phyloP scores from a whole-genome alignment of 2,797 vertebrate genomes.

The Tapirus indicus region DNA sequence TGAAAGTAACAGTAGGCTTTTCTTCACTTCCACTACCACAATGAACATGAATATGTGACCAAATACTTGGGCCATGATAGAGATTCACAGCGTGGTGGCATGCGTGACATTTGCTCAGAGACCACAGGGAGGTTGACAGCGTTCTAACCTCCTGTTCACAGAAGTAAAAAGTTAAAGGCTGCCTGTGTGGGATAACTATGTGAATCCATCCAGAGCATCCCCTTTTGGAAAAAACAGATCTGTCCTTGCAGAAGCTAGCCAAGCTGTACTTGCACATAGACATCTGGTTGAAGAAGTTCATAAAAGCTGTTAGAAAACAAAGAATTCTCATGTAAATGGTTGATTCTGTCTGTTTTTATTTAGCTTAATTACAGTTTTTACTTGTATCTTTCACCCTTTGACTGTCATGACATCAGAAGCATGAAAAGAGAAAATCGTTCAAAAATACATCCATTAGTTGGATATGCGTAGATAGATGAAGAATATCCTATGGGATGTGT shows the following conservation, averaged over 20 bases:
- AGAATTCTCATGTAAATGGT: background rate
- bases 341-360: background rate
- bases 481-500: background rate
- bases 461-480: background rate
- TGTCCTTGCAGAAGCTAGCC: slow-evolving; percentile 20
- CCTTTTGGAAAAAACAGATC: slow-evolving; percentile 24
- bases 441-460: background rate
- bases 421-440: background rate
- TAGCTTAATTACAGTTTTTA: background rate
- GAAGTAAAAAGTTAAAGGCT: slow-evolving; percentile 37
- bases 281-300: slow-evolving; percentile 40
- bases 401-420: background rate
- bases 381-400: background rate
- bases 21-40: background rate
- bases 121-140: background rate
- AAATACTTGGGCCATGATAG: background rate
- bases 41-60: background rate
- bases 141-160: background rate
- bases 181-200: background rate
- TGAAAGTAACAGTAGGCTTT: background rate
- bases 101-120: background rate
- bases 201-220: background rate
- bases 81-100: background rate
- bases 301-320: slow-evolving; percentile 53
- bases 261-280: slow-evolving; percentile 39